A percentile compares a stretch with the other conserved stretches of the same genome.
phyloP scores from a whole-genome alignment of 1,140 invertebrate genomes.

The Mizuhopecten yessoensis region DNA sequence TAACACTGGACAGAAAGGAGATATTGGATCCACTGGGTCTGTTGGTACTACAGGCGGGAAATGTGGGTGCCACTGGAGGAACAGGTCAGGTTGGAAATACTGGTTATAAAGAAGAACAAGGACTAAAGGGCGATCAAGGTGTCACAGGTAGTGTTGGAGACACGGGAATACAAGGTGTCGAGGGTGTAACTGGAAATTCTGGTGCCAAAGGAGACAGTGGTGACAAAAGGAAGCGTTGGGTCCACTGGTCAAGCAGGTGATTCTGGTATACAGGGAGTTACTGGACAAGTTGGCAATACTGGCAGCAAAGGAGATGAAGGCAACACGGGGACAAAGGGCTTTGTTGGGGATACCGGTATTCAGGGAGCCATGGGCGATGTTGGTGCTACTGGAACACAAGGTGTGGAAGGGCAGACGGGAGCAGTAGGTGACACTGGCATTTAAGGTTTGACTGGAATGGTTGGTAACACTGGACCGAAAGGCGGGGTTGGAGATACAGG shows the following conservation, averaged over 20 bases:
- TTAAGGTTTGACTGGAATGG: neutral
- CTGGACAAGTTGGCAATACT: neutral
- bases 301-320: conserved; percentile 42
- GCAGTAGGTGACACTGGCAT: neutral
- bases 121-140: conserved; percentile 5
- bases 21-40: neutral
- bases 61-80: conserved; percentile 24
- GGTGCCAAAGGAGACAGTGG: neutral
- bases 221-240: conserved; percentile 23
- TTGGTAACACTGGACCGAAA: neutral
- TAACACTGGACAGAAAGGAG: conserved; percentile 36
- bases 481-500: conserved; percentile 32
- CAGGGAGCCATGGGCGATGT: conserved; percentile 37
- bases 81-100: neutral
- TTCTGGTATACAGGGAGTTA: conserved; percentile 40
- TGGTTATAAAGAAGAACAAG: conserved; percentile 10
- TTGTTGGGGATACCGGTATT: neutral
- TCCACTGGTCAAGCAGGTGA: neutral
- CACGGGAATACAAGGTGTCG: neutral
- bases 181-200: conserved; percentile 46
- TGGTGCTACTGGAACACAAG: conserved; percentile 26
- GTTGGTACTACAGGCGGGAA: conserved; percentile 9
- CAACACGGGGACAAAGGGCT: conserved; percentile 4
- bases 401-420: neutral
- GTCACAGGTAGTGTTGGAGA: neutral